These are phyloP conservation scores for Ericerus pela DNA, from an alignment of 1,140 invertebrate genomes.

Conservation along the genomic window DNA sequence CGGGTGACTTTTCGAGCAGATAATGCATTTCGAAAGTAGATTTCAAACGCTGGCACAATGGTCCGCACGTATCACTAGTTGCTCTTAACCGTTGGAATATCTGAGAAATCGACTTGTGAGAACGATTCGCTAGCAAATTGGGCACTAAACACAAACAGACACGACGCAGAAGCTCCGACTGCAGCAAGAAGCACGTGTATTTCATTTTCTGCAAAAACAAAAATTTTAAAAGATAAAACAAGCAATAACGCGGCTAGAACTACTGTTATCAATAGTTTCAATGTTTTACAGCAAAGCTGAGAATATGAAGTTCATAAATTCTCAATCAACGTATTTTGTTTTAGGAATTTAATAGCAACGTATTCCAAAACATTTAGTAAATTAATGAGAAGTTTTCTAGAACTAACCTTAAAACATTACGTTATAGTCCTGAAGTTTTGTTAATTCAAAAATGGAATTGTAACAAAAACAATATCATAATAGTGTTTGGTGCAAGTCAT, in stretches of 20 bases:
- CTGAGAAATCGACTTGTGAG: background rate
- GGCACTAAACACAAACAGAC: background rate
- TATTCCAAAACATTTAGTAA: no score
- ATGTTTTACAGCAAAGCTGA: no score
- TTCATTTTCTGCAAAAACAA: constrained; percentile 1
- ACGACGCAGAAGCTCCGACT: background rate
- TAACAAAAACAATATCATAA: no score
- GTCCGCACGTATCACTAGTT: background rate
- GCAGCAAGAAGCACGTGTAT: background rate
- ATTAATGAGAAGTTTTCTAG: no score
- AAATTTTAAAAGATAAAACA: background rate
- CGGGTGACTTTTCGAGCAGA: background rate
- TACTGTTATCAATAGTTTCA: background rate
- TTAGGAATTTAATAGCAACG: no score
- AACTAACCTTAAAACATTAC: no score
- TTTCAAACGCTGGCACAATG: background rate
- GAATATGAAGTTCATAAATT: no score
- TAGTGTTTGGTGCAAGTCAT: no score
- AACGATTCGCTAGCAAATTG: background rate
- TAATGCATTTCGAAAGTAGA: background rate
- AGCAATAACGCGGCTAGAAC: background rate
- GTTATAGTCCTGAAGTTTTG: no score
- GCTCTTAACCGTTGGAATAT: background rate
- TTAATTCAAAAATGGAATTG: no score
- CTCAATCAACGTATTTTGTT: no score